Evolutionary conservation across 2,113 vertebrate genomes (phyloP).

Genomic region (Naja naja): DNA sequence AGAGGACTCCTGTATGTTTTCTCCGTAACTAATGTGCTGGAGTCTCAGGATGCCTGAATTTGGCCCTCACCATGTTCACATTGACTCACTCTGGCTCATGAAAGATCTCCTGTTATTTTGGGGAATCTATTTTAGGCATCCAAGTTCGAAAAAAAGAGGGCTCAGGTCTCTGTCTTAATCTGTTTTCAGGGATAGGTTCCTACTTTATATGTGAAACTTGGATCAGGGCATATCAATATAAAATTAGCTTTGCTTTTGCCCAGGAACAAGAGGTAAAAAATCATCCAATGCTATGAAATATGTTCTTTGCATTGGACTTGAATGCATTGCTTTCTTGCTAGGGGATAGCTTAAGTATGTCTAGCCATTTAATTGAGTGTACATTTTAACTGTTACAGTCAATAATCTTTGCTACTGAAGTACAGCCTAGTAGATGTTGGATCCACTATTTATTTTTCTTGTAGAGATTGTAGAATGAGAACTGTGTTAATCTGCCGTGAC

Average conservation of each 20-base stretch:
- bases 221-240: neutral
- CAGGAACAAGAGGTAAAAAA: neutral
- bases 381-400: neutral
- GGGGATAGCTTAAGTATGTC: too few species aligned
- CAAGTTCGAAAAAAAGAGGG: conserved; percentile 12
- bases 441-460: fast-evolving
- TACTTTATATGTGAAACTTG: neutral
- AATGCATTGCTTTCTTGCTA: neutral
- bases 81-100: neutral
- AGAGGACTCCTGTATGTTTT: neutral
- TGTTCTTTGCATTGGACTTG: neutral
- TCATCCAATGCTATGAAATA: neutral
- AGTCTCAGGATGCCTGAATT: neutral
- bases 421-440: neutral
- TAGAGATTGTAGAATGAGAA: fast-evolving
- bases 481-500: neutral
- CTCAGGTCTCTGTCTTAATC: neutral
- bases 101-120: conserved; percentile 2
- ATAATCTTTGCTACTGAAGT: neutral
- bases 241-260: neutral
- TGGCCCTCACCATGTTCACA: neutral
- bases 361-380: neutral
- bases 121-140: conserved; percentile 15
- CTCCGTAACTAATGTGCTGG: neutral
- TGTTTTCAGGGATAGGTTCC: neutral